A percentile compares a stretch with the other conserved stretches of the same genome.
Conservation (phyloP, 2,888 invertebrate species). For the Zele albiditarsus region DNA sequence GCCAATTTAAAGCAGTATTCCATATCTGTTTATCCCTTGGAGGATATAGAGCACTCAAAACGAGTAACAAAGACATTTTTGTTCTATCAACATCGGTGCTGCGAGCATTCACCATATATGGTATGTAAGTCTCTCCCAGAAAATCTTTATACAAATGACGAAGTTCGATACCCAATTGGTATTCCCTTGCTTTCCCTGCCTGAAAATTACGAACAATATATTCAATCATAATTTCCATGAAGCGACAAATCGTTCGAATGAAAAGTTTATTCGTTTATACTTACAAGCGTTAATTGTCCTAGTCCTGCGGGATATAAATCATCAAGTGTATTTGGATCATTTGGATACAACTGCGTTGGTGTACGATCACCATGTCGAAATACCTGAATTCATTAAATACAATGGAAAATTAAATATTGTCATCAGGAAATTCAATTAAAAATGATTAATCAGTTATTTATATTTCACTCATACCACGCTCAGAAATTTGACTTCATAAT, state of each 20-base stretch:
- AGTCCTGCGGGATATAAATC: conserved; percentile 78
- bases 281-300: conserved; percentile 58
- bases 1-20: conserved; percentile 78
- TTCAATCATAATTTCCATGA: background rate
- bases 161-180: conserved; percentile 74
- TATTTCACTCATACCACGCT: background rate
- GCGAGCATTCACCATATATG: conserved; percentile 69
- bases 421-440: background rate
- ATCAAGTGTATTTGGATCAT: conserved; percentile 75
- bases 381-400: conserved; percentile 72
- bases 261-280: background rate
- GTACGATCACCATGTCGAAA: conserved; percentile 84
- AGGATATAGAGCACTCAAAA: conserved; percentile 81
- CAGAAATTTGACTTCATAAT: background rate
- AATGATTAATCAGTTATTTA: background rate
- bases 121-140: conserved; percentile 73
- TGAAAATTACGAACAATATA: conserved; percentile 55
- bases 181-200: conserved; percentile 75
- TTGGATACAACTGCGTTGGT: conserved; percentile 77
- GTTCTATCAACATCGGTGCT: conserved; percentile 83
- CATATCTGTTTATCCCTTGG: conserved; percentile 76
- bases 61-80: conserved; percentile 81
- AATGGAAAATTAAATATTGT: background rate
- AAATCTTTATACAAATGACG: conserved; percentile 73
- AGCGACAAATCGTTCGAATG: background rate